Evolutionary conservation across 2,797 vertebrate species (phyloP), one percentile per base, ranked within the genome.

Genomic region (Dallia pectoralis): DNA sequence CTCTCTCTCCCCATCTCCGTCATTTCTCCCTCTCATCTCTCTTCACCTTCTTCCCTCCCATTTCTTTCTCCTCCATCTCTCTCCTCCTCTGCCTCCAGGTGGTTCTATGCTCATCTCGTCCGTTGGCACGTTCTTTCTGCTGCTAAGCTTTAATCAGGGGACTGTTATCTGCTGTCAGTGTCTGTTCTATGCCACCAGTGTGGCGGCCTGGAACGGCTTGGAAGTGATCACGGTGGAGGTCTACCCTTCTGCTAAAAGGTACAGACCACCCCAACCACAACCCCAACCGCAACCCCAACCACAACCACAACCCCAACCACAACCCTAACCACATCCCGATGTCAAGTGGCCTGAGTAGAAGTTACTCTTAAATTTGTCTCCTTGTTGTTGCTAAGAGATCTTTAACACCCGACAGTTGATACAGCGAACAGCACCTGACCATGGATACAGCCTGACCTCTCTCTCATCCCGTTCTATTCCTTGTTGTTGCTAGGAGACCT

Each of bases 131-230:
- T 99, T 98, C 90, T 96, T 98, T 83, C 92, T 99, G 75, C 95
- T 98, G 76, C 94, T 99, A 0, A 97, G 97, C 79, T 96, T 96
- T 85, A 98, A 94, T 1, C 95, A 97, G 84, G 96, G 95, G 0
- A 95, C 96, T 0, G 96, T 99, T 83, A 97, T 99, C 0, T 95
- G 94, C 73, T 97, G 95, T 95, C 97, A 99, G 89, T 99, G 98
- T 88, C 92, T 99, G 64, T 99, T 98, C 86, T 99, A 95, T 0
- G 96, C 94, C 0, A 88, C 93, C 82, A 95, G 95, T 61, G 97
- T 97, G 1, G 97, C 97, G 0, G 96, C 97, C 67, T 99, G 98
- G 97, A 99, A 99, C 0, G 97, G 96, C 15, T 89, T 99, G 49
- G 92, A 98, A 1, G 97, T 99, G 71, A 95, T 98, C 87, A 98